phyloP scores from a whole-genome alignment of 2,113 vertebrate genomes.

The Sebastes fasciatus region DNA sequence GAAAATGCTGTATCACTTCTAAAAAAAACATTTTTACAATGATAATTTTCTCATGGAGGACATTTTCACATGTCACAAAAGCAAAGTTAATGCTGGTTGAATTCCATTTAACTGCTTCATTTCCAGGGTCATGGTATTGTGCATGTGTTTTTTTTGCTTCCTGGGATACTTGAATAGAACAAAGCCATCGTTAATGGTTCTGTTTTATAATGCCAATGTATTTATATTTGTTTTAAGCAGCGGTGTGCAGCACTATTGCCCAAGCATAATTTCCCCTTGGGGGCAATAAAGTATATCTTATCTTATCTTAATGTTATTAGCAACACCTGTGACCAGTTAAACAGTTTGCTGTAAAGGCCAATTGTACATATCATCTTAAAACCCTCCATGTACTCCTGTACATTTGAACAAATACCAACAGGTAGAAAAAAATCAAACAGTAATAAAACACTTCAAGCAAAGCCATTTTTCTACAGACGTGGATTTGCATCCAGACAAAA shows the following conservation, averaged over 20 bases:
- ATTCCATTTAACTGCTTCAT: not conserved
- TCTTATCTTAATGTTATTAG: not conserved
- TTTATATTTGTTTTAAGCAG: no score
- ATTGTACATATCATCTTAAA: not conserved
- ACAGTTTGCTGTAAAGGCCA: not conserved
- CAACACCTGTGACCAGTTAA: not conserved
- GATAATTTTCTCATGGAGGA: not conserved
- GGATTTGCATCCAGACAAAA: not conserved
- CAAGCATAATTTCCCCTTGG: no score
- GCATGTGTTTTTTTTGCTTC: no score
- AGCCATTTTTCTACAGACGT: not conserved
- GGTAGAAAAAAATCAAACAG: slow-evolving; percentile 11
- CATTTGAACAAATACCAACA: not conserved
- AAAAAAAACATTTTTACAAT: not conserved
- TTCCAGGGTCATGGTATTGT: not conserved
- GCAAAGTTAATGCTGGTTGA: not conserved
- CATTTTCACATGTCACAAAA: not conserved
- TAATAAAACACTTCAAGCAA: not conserved
- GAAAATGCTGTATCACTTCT: not conserved
- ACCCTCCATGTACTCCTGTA: not conserved
- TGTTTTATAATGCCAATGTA: no score
- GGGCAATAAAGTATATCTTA: no score
- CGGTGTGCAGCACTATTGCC: no score
- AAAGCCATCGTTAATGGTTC: not conserved
- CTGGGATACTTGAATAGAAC: not conserved